Percentiles rank a stretch among this genome's conserved stretches.
Conservation (phyloP, 2,888 invertebrate species). For the Bruchidius siliquastri region DNA sequence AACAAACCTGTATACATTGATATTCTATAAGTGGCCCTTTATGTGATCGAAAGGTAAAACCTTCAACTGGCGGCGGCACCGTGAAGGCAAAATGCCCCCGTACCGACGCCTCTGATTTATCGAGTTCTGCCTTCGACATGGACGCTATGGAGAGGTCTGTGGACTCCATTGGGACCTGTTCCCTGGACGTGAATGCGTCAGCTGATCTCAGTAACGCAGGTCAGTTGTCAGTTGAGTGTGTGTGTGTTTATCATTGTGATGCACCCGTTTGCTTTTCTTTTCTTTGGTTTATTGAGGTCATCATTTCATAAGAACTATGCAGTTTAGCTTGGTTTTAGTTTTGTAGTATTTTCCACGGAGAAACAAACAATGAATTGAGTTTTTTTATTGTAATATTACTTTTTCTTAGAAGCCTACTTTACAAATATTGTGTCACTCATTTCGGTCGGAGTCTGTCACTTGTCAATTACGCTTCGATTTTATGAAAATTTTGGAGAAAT, state of each 20-base stretch:
- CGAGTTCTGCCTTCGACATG: neutral
- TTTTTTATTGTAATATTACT: no score
- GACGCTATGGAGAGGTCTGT: slow-evolving; percentile 65
- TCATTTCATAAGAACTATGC: no score
- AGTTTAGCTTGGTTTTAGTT: neutral
- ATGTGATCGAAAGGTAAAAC: neutral
- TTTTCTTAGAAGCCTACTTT: no score
- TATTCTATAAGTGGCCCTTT: neutral
- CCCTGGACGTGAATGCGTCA: slow-evolving; percentile 76
- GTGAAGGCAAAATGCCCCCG: neutral
- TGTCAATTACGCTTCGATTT: no score
- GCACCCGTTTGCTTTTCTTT: slow-evolving; percentile 14
- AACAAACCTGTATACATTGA: neutral
- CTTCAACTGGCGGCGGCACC: neutral
- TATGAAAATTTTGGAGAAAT: no score
- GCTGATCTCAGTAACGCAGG: slow-evolving; percentile 62
- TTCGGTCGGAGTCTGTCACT: no score
- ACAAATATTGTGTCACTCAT: no score
- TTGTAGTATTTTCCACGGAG: no score
- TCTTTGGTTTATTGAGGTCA: slow-evolving; percentile 2
- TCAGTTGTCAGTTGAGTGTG: slow-evolving; percentile 41
- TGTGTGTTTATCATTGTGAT: slow-evolving; percentile 6
- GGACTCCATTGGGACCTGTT: slow-evolving; percentile 84
- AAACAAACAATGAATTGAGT: no score
- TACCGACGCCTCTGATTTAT: neutral